Evolutionary conservation across 2,888 invertebrate genomes (phyloP).

Genomic region (Diaphora mendica): DNA sequence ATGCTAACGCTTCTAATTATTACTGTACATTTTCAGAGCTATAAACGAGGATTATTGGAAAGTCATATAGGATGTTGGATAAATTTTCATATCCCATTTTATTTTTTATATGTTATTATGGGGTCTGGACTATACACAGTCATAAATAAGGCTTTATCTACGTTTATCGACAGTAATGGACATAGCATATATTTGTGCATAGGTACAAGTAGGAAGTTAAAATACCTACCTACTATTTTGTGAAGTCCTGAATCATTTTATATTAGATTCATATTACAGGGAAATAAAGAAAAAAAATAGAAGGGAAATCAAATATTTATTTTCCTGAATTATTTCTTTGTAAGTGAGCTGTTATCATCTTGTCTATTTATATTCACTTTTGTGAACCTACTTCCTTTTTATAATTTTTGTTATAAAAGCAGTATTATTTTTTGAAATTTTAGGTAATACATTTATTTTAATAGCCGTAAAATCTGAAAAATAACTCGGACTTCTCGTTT

Average conservation of each 20-base stretch:
- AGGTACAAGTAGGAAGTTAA: slow-evolving; percentile 4
- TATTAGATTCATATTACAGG: too few relatives aligned
- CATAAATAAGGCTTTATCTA: slow-evolving; percentile 12
- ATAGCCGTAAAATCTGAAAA: background rate
- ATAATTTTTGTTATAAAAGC: too few relatives aligned
- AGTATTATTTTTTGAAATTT: background rate
- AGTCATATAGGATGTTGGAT: slow-evolving; percentile 30
- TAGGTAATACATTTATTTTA: background rate
- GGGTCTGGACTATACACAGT: slow-evolving; percentile 8
- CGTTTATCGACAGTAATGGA: slow-evolving; percentile 4
- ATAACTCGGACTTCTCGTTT: background rate
- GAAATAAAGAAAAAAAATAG: too few relatives aligned
- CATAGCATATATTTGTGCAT: slow-evolving; percentile 12
- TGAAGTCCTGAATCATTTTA: too few relatives aligned
- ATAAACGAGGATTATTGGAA: slow-evolving; percentile 43
- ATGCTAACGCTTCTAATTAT: too few relatives aligned
- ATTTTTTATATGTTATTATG: slow-evolving; percentile 19
- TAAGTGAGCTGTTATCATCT: too few relatives aligned
- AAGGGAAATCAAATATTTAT: too few relatives aligned
- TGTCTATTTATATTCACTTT: too few relatives aligned
- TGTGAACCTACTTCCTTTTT: background rate
- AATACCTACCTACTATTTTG: too few relatives aligned
- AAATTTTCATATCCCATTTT: slow-evolving; percentile 17
- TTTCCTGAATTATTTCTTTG: too few relatives aligned
- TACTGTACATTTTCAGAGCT: slow-evolving; percentile 35